A percentile compares a stretch with the other conserved stretches of the same genome.
Evolutionary conservation across 2,888 invertebrate species (phyloP).

Genomic region (Palloptera scutellata): DNA sequence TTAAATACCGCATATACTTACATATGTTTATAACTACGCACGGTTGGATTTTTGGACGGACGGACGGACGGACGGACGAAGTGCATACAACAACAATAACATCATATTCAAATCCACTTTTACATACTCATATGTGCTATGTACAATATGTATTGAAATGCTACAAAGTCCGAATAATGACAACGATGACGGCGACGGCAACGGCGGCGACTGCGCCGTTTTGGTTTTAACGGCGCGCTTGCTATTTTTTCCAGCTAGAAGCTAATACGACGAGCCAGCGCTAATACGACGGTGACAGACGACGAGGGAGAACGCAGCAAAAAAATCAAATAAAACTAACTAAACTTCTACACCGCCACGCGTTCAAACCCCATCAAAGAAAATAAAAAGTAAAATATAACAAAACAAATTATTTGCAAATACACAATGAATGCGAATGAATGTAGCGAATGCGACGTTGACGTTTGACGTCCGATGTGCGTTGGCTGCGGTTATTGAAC

Average conservation of each 20-base stretch:
- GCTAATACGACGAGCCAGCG: not conserved
- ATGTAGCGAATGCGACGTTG: not conserved
- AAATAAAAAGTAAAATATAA: not conserved
- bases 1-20: too few relatives aligned
- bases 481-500: not conserved
- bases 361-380: too few relatives aligned
- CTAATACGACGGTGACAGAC: too few relatives aligned
- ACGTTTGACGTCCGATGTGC: not conserved
- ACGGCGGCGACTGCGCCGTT: not conserved
- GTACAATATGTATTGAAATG: not conserved
- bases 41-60: not conserved
- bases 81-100: not conserved
- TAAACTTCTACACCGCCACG: too few relatives aligned
- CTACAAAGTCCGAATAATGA: conserved; percentile 1
- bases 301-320: not conserved
- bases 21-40: not conserved
- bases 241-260: not conserved
- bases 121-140: not conserved
- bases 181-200: not conserved
- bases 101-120: not conserved
- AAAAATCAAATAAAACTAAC: not conserved
- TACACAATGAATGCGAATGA: not conserved
- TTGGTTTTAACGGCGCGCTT: not conserved
- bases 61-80: not conserved
- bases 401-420: not conserved